phyloP scores from a whole-genome alignment of 2,888 invertebrate species.

The Monochamus alternatus region DNA sequence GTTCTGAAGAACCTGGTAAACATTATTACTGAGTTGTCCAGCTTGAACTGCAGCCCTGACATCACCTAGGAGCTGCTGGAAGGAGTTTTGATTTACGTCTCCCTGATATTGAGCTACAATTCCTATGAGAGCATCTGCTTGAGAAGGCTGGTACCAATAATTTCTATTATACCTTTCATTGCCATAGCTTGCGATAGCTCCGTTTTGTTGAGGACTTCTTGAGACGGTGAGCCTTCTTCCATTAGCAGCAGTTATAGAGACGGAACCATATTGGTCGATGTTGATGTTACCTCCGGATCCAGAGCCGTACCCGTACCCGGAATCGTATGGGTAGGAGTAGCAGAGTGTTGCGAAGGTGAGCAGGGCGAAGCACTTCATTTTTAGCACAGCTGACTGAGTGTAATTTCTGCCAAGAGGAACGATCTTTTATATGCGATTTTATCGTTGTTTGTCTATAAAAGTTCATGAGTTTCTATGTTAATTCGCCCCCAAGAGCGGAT shows the following conservation, averaged over 20 bases:
- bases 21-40: slow-evolving; percentile 47
- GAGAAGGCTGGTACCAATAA: slow-evolving; percentile 18
- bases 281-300: slow-evolving; percentile 40
- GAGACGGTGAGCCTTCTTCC: slow-evolving; percentile 53
- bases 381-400: slow-evolving; percentile 41
- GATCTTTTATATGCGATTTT: slow-evolving; percentile 44
- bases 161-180: slow-evolving; percentile 44
- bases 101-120: slow-evolving; percentile 55
- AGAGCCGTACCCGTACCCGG: background rate
- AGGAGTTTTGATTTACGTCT: slow-evolving; percentile 47
- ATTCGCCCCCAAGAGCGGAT: background rate
- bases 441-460: slow-evolving; percentile 37
- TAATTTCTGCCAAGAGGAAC: slow-evolving; percentile 20
- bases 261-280: slow-evolving; percentile 55
- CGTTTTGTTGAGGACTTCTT: slow-evolving; percentile 49
- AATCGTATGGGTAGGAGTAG: slow-evolving; percentile 41
- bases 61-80: slow-evolving; percentile 50
- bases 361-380: slow-evolving; percentile 53
- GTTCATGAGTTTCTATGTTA: background rate
- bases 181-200: slow-evolving; percentile 52
- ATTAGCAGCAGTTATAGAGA: slow-evolving; percentile 47
- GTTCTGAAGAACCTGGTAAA: slow-evolving; percentile 47
- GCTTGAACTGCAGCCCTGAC: slow-evolving; percentile 48
- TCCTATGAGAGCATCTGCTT: slow-evolving; percentile 48
- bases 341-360: slow-evolving; percentile 44